These are phyloP conservation scores for Origma solitaria DNA, from an alignment of 2,113 vertebrate genomes.

Conservation along the genomic window DNA sequence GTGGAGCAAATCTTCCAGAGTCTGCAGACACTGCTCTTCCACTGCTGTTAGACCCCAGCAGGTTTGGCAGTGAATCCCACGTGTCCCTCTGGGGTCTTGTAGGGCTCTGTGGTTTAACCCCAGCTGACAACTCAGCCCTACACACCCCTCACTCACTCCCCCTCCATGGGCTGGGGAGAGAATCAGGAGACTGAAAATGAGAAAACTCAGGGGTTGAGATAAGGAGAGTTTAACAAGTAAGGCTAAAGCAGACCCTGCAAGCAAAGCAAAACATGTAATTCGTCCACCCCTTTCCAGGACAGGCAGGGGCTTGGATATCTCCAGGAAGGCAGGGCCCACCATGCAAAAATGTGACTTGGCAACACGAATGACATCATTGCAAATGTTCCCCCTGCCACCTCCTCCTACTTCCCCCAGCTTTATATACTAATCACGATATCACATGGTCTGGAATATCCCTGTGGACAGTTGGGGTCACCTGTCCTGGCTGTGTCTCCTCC, in stretches of 20 bases:
- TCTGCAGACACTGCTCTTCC: not conserved
- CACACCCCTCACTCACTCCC: fast-evolving
- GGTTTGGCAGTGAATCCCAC: not conserved
- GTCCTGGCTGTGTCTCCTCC: not conserved
- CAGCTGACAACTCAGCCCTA: not conserved
- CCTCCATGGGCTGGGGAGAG: too few relatives aligned
- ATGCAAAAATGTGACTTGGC: not conserved
- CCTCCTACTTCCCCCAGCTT: not conserved
- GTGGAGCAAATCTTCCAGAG: not conserved
- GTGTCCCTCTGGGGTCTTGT: fast-evolving
- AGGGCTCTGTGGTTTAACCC: too few relatives aligned
- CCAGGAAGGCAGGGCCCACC: too few relatives aligned
- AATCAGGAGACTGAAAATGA: not conserved
- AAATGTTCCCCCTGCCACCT: not conserved
- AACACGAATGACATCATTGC: not conserved
- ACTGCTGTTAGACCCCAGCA: not conserved
- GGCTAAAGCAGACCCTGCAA: not conserved
- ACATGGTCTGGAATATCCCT: not conserved
- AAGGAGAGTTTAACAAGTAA: not conserved
- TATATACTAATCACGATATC: too few relatives aligned
- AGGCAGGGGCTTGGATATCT: not conserved
- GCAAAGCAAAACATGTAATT: not conserved
- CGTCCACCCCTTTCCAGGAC: not conserved
- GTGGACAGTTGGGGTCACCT: not conserved
- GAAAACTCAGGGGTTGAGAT: not conserved